Evolutionary conservation across 2,113 vertebrate species (phyloP).

Genomic region (Epinephelus cyanopodus): DNA sequence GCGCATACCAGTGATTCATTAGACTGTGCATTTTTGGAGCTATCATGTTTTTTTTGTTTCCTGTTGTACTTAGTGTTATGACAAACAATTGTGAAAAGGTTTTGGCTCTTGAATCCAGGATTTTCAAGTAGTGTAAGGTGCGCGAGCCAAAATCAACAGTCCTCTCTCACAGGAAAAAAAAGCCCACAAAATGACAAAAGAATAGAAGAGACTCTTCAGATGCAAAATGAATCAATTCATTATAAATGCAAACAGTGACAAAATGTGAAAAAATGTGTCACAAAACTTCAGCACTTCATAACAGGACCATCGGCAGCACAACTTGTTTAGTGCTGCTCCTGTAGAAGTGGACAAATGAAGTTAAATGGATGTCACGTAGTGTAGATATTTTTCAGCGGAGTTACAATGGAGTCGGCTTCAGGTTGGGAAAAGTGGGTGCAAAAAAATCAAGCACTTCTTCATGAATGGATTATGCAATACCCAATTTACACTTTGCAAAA

Average conservation of each 20-base stretch:
- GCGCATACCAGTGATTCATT: neutral
- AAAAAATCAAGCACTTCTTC: neutral
- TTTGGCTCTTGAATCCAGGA: neutral
- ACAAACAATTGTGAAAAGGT: neutral
- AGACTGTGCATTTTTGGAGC: neutral
- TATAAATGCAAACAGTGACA: neutral
- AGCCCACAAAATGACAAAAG: neutral
- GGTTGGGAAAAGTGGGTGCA: neutral
- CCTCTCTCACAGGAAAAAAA: neutral
- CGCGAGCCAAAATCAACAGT: neutral
- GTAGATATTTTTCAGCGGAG: neutral
- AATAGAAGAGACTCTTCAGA: neutral
- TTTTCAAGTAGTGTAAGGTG: slow-evolving; percentile 1
- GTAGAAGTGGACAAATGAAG: neutral
- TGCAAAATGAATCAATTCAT: neutral
- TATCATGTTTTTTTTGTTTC: neutral
- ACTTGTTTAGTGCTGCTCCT: neutral
- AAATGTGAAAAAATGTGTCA: neutral
- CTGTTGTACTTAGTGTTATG: neutral
- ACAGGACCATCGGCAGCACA: neutral
- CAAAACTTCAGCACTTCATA: neutral
- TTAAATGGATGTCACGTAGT: neutral
- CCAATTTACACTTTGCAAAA: neutral
- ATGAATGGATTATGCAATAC: neutral
- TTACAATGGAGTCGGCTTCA: neutral